Percentiles rank a stretch among this genome's conserved stretches.
These are phyloP conservation scores for Illadopsis cleaveri DNA, from an alignment of 2,113 vertebrate genomes.

Conservation along the genomic window DNA sequence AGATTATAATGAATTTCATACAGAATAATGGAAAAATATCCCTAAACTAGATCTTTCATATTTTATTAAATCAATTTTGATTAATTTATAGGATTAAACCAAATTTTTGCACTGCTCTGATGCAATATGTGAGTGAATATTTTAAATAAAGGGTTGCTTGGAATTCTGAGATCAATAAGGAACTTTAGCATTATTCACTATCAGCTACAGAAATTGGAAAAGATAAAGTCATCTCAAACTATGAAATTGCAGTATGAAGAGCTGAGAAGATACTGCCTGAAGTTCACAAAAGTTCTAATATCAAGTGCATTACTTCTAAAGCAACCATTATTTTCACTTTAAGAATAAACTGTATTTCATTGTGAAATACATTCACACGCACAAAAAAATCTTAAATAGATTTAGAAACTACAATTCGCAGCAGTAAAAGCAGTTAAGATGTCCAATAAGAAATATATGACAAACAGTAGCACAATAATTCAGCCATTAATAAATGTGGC, in stretches of 20 bases:
- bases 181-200: neutral
- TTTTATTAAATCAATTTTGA: neutral
- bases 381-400: neutral
- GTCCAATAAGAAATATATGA: neutral
- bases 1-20: neutral
- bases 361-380: neutral
- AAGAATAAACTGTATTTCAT: slow-evolving; percentile 6
- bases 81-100: neutral
- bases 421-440: slow-evolving; percentile 32
- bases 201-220: neutral
- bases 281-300: slow-evolving; percentile 2
- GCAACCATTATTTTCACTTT: neutral
- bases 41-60: neutral
- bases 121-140: neutral
- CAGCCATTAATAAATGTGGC: slow-evolving; percentile 25
- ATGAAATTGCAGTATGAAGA: neutral
- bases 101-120: neutral
- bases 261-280: neutral
- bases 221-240: neutral
- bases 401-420: slow-evolving; percentile 26
- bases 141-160: neutral
- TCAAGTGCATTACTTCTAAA: slow-evolving; percentile 2
- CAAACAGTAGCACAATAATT: slow-evolving; percentile 29
- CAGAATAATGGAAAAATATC: neutral
- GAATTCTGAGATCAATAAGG: neutral